Conservation (phyloP, 2,888 invertebrate species). For the Hylaea fasciaria region DNA sequence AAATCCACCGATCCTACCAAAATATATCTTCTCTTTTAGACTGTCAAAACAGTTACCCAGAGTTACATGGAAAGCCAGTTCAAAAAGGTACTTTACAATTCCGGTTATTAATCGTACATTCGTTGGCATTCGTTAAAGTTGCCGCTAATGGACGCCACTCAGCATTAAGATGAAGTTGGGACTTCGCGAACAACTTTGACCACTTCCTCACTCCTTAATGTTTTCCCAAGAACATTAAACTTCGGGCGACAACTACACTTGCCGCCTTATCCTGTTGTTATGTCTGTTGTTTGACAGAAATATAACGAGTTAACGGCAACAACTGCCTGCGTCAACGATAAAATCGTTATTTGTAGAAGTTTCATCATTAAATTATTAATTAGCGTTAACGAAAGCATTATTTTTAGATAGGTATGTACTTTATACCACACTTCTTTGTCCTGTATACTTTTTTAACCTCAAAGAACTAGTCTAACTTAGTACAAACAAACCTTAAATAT, state of each 20-base stretch:
- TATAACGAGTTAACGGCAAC: constrained; percentile 15
- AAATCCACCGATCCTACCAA: no score
- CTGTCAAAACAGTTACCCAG: neutral
- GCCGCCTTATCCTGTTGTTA: constrained; percentile 48
- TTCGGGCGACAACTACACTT: constrained; percentile 56
- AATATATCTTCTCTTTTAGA: no score
- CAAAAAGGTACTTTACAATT: constrained; percentile 30
- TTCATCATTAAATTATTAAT: no score
- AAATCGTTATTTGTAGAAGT: no score
- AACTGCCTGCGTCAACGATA: no score
- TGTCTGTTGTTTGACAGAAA: constrained; percentile 38
- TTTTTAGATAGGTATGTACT: no score
- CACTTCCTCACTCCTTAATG: constrained; percentile 68
- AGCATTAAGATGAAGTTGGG: constrained; percentile 65
- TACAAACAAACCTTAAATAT: no score
- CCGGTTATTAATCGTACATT: constrained; percentile 31
- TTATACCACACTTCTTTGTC: no score
- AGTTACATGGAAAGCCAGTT: constrained; percentile 14
- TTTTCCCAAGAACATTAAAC: constrained; percentile 63
- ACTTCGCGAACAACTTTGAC: constrained; percentile 65
- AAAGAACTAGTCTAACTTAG: no score
- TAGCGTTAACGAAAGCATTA: no score
- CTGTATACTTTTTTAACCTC: no score
- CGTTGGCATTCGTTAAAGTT: constrained; percentile 51
- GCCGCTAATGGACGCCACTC: constrained; percentile 70